Evolutionary conservation across 2,888 invertebrate species (phyloP).

Genomic region (Plusia festucae): DNA sequence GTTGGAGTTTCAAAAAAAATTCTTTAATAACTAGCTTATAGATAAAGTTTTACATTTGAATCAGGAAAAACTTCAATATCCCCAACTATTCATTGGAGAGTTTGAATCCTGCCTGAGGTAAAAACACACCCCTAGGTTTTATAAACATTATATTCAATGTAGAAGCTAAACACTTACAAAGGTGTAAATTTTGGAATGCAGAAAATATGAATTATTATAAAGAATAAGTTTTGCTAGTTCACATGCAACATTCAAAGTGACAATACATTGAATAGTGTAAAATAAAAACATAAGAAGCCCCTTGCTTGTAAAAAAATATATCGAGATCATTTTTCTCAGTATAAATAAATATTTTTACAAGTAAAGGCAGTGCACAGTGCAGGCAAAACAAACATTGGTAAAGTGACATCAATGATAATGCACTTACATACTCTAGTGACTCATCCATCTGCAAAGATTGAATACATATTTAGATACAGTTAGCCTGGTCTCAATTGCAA

Average conservation of each 20-base stretch:
- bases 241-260: not conserved
- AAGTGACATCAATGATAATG: slow-evolving; percentile 23
- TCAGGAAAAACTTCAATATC: too few species aligned
- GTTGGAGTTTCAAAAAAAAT: too few species aligned
- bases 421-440: slow-evolving; percentile 56
- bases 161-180: too few species aligned
- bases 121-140: too few species aligned
- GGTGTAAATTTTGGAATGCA: too few species aligned
- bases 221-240: not conserved
- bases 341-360: not conserved
- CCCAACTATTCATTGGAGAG: too few species aligned
- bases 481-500: not conserved
- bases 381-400: slow-evolving; percentile 51
- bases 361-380: slow-evolving; percentile 38
- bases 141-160: too few species aligned
- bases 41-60: too few species aligned
- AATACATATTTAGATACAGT: not conserved
- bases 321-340: not conserved
- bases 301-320: not conserved
- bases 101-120: too few species aligned
- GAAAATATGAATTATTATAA: not conserved
- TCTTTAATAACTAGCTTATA: too few species aligned
- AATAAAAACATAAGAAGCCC: not conserved
- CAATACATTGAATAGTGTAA: not conserved
- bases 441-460: slow-evolving; percentile 60